Evolutionary conservation across 2,113 vertebrate genomes (phyloP), one percentile per base, ranked within the genome.

Genomic region (Myotis davidii): DNA sequence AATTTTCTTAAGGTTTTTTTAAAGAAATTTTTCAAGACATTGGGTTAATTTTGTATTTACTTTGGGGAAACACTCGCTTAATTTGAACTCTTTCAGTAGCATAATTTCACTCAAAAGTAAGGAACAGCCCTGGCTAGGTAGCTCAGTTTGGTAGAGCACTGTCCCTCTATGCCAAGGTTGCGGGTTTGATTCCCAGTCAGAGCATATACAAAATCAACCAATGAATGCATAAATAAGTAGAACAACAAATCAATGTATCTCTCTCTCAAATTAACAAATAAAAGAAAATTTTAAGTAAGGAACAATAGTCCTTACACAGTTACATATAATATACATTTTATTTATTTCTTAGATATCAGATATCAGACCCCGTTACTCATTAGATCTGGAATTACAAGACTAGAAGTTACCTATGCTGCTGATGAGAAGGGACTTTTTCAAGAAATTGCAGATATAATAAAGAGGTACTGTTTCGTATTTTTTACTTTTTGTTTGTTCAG

Each of bases 381-480:
- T 97, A 99, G 99, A 98, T 99, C 99, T 82, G 99, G 99, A 88
- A 96, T 99, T 97, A 98, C 99, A 92, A 99, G 99, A 97, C 98
- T 99, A 97, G 98, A 99, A 98, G 99, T 99, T 97, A 99, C 98
- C n/a, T 99, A 99, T 64, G 97, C 98, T 97, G 96, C 98, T 77
- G 99, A 99, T 97, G 99, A 99, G 98, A 99, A 99, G 98, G 97
- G 98, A 98, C 99, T 99, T 98, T 99, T 99, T 98, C 98, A 99
- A 94, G 99, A 99, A 98, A 97, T 99, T 95, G 96, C 99, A 96
- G 94, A 97, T 95, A 97, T 99, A 97, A 98, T 99, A 97, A 99
- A 99, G 97, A 99, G 99, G 99, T 99, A 98, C 97, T 98, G 87
- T 97, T 98, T 96, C 98, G 39, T 97, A 94, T 98, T 97, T 98